A percentile compares a stretch with the other conserved stretches of the same genome.
Evolutionary conservation across 2,113 vertebrate species (phyloP).

Genomic region (Jacana jacana): DNA sequence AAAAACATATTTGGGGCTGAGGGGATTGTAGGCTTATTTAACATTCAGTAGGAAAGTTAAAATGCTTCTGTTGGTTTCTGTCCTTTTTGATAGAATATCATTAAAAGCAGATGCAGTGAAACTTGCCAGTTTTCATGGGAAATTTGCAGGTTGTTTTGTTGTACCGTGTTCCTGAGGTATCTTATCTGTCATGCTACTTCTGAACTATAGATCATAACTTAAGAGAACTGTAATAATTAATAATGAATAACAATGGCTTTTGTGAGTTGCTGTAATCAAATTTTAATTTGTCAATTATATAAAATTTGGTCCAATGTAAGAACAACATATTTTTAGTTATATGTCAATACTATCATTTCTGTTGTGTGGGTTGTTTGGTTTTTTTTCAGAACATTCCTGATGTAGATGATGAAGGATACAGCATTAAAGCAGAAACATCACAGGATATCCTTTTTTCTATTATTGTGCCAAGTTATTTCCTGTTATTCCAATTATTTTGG

Average conservation of each 20-base stretch:
- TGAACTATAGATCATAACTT: neutral
- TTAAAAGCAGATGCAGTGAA: neutral
- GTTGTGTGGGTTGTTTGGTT: neutral
- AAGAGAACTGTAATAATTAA: neutral
- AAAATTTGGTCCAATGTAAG: neutral
- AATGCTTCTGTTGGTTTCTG: neutral
- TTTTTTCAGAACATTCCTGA: constrained; percentile 84
- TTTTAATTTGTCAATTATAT: neutral
- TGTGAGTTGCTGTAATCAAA: neutral
- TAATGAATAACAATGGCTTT: neutral
- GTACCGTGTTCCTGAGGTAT: neutral
- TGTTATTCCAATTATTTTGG: neutral
- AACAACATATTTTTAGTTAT: neutral
- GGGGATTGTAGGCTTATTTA: neutral
- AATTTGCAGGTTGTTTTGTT: neutral
- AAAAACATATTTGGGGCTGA: neutral
- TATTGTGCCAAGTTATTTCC: neutral
- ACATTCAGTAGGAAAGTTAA: neutral
- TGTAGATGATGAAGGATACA: constrained; percentile 93
- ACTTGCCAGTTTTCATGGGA: neutral
- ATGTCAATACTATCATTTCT: neutral
- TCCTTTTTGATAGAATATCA: neutral
- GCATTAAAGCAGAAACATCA: constrained; percentile 87
- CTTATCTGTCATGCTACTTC: neutral
- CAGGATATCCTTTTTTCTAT: constrained; percentile 87